Evolutionary conservation across 2,797 vertebrate genomes (phyloP).

Genomic region (Sebastes dallii): DNA sequence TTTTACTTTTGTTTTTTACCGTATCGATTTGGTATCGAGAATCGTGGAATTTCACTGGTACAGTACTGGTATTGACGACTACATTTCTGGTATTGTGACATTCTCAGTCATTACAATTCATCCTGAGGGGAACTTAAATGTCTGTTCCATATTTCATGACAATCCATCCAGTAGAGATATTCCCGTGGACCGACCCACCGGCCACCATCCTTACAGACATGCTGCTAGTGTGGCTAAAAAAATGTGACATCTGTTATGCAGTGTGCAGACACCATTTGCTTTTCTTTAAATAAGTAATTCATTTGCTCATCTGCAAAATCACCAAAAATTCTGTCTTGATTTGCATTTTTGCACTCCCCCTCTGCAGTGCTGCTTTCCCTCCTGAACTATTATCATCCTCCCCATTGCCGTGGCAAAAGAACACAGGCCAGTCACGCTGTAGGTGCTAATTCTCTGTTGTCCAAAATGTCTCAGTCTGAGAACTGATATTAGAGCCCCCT

Average conservation of each 20-base stretch:
- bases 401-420: background rate
- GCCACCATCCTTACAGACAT: background rate
- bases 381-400: conserved; percentile 5
- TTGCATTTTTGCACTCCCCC: background rate
- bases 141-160: background rate
- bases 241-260: background rate
- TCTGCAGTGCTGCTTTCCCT: background rate
- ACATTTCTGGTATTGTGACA: no score
- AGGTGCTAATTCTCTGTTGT: conserved; percentile 65
- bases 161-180: background rate
- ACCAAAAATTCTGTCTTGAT: background rate
- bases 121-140: no score
- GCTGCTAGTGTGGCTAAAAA: background rate
- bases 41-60: no score
- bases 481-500: conserved; percentile 62
- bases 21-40: no score
- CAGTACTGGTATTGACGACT: no score
- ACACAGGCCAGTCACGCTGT: conserved; percentile 1
- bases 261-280: background rate
- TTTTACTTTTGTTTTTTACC: no score
- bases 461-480: conserved; percentile 51
- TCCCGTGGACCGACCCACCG: background rate
- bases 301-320: background rate
- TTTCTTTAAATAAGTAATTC: background rate
- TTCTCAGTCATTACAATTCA: no score